phyloP scores from a whole-genome alignment of 2,888 invertebrate species.

The Brachynemurus nebulosus region DNA sequence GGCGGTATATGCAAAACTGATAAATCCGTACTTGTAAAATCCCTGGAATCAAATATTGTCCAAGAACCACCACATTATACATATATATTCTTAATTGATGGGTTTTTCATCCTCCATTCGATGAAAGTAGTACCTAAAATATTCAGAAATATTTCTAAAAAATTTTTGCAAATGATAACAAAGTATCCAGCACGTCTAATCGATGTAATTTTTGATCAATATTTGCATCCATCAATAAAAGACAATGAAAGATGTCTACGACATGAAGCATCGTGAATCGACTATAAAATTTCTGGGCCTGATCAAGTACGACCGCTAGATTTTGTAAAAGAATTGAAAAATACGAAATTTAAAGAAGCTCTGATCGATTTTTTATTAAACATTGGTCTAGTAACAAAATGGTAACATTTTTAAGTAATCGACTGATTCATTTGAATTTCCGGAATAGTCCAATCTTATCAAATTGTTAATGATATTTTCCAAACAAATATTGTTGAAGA shows the following conservation, averaged over 20 bases:
- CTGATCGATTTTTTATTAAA: constrained; percentile 7
- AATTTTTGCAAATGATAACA: constrained; percentile 14
- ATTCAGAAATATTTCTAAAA: constrained; percentile 9
- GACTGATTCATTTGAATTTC: constrained; percentile 8
- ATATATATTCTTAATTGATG: constrained; percentile 18
- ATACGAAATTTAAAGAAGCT: constrained; percentile 12
- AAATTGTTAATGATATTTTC: constrained; percentile 4
- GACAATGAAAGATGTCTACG: too few relatives aligned
- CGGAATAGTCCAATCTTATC: constrained; percentile 10
- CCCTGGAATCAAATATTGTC: background rate
- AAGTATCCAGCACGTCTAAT: background rate
- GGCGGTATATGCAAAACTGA: background rate
- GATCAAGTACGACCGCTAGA: constrained; percentile 8
- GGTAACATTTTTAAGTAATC: constrained; percentile 10
- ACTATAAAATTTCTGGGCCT: too few relatives aligned
- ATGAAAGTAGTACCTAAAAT: constrained; percentile 17
- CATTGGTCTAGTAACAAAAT: constrained; percentile 13
- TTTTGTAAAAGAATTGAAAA: constrained; percentile 5
- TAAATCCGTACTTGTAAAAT: background rate
- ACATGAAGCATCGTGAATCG: too few relatives aligned
- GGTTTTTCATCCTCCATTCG: constrained; percentile 18
- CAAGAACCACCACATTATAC: background rate
- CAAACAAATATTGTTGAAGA: constrained; percentile 1
- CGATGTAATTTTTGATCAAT: too few relatives aligned
- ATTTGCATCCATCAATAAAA: too few relatives aligned